Conservation (phyloP, 2,888 invertebrate genomes). For the Teleiodes luculella region DNA sequence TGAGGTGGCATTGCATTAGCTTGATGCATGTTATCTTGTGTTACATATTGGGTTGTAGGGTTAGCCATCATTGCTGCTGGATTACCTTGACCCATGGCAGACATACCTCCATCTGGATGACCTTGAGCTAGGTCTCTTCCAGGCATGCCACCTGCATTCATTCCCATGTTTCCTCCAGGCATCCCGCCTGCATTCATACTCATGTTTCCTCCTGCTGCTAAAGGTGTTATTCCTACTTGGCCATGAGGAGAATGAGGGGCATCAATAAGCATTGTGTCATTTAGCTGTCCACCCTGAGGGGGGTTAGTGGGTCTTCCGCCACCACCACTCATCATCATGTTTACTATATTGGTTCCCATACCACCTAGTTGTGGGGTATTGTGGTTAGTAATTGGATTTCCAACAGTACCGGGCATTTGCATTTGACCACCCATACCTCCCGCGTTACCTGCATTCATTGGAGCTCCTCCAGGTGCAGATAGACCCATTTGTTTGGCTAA, state of each 20-base stretch:
- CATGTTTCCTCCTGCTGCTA: constrained; percentile 20
- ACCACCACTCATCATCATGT: constrained; percentile 48
- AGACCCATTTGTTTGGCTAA: constrained; percentile 50
- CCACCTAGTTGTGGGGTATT: constrained; percentile 32
- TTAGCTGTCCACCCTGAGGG: constrained; percentile 20
- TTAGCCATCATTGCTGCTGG: constrained; percentile 23
- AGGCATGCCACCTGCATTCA: background rate
- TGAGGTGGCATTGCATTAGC: constrained; percentile 1
- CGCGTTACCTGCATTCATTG: background rate
- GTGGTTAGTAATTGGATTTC: constrained; percentile 16
- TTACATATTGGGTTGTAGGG: constrained; percentile 31
- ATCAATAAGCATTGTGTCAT: constrained; percentile 31
- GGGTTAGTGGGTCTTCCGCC: constrained; percentile 23
- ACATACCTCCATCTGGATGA: constrained; percentile 16
- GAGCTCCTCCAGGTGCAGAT: constrained; percentile 19
- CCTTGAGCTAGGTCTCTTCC: background rate
- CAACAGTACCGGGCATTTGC: constrained; percentile 19
- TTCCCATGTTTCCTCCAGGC: background rate
- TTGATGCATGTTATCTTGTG: constrained; percentile 28
- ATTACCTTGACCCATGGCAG: background rate
- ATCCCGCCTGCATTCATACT: background rate
- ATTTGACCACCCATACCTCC: constrained; percentile 21
- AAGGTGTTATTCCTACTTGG: constrained; percentile 30
- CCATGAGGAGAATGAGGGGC: constrained; percentile 40
- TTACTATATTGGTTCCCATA: constrained; percentile 57